phyloP scores from a whole-genome alignment of 2,888 invertebrate genomes.

The Scaptodrosophila latifasciaeformis region DNA sequence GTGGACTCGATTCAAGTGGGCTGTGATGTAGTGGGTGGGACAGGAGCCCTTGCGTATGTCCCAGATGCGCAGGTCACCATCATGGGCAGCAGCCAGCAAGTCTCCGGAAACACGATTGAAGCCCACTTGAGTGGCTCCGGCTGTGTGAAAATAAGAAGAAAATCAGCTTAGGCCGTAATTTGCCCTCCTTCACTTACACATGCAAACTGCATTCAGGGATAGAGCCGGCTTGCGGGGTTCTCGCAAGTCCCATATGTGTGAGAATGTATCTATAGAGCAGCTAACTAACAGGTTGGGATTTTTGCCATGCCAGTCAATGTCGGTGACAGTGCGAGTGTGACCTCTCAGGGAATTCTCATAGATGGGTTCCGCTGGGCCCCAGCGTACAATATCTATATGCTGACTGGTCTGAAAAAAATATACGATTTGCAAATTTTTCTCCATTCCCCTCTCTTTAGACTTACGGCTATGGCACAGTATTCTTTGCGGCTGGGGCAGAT shows the following conservation, averaged over 20 bases:
- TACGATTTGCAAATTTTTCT: too few relatives aligned
- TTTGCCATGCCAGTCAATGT: conserved; percentile 92
- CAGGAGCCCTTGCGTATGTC: conserved; percentile 91
- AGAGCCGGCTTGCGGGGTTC: conserved; percentile 88
- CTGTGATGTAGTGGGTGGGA: conserved; percentile 94
- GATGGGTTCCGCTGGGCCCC: conserved; percentile 83
- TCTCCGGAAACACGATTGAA: conserved; percentile 92
- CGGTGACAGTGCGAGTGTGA: conserved; percentile 90
- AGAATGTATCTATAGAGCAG: conserved; percentile 94
- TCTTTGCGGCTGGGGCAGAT: conserved; percentile 85
- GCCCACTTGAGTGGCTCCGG: conserved; percentile 94
- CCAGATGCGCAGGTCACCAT: conserved; percentile 97
- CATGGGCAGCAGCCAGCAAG: conserved; percentile 94
- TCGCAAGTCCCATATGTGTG: conserved; percentile 94
- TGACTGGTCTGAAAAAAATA: conserved; percentile 83
- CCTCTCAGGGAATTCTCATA: conserved; percentile 84
- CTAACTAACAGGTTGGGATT: conserved; percentile 87
- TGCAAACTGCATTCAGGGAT: conserved; percentile 92
- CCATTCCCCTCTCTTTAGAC: too few relatives aligned
- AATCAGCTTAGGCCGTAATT: neutral
- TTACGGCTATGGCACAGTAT: conserved; percentile 91
- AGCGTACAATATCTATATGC: conserved; percentile 89
- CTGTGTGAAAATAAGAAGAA: conserved; percentile 72
- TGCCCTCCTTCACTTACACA: conserved; percentile 68
- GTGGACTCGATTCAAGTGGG: conserved; percentile 90